A percentile compares a stretch with the other conserved stretches of the same genome.
These are phyloP conservation scores for Hemibagrus guttatus DNA, from an alignment of 2,797 vertebrate species.

Conservation along the genomic window DNA sequence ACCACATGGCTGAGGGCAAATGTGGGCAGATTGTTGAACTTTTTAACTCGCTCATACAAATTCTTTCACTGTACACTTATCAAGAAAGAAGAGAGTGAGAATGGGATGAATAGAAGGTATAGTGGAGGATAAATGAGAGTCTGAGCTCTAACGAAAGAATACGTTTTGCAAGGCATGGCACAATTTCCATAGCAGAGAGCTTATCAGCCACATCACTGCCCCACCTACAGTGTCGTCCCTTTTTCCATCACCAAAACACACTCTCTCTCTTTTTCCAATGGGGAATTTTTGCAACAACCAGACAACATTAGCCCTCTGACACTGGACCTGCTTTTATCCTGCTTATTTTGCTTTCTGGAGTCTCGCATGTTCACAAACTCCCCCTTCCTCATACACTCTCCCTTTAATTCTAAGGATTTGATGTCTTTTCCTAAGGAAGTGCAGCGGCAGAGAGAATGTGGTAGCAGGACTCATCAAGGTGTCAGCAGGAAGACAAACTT, in stretches of 20 bases:
- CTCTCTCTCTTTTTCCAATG: conserved; percentile 55
- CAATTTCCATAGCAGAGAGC: conserved; percentile 63
- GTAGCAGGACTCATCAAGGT: conserved; percentile 35
- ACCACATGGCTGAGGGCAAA: conserved; percentile 19
- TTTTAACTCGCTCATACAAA: background rate
- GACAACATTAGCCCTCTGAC: conserved; percentile 19
- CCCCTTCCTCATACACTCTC: conserved; percentile 15
- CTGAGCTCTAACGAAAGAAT: background rate
- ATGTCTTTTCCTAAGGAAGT: conserved; percentile 55
- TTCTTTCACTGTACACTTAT: background rate
- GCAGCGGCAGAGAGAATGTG: conserved; percentile 40
- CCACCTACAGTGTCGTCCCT: conserved; percentile 55
- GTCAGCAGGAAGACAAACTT: conserved; percentile 35
- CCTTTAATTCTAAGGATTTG: conserved; percentile 19
- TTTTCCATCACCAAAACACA: conserved; percentile 62
- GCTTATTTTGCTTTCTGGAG: conserved; percentile 26
- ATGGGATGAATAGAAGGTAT: conserved; percentile 33
- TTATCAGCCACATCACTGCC: conserved; percentile 53
- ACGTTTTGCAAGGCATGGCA: conserved; percentile 44
- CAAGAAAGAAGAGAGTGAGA: background rate
- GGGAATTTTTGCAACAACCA: conserved; percentile 14
- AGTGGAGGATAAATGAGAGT: conserved; percentile 7
- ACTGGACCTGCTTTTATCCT: conserved; percentile 6
- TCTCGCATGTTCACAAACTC: conserved; percentile 11
- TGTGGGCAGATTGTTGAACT: conserved; percentile 30